Evolutionary conservation across 2,888 invertebrate genomes (phyloP), one percentile per base, ranked within the genome.

Genomic region (Fabriciana adippe): DNA sequence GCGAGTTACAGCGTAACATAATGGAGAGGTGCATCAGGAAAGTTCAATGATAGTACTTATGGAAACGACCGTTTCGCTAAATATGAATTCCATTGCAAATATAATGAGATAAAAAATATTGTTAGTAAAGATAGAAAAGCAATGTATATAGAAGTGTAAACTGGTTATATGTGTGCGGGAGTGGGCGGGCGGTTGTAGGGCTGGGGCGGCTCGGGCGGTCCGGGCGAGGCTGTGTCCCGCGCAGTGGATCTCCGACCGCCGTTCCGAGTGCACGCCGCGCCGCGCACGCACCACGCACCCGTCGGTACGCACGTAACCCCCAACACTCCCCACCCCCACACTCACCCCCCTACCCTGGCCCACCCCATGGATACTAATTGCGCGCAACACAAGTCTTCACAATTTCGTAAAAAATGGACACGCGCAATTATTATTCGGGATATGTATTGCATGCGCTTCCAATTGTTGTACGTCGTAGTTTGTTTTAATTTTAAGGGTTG

Each of bases 261-360:
- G 90, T 79, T 74, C 80, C 75, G 90, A 90, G 91, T 90, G 91
- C 90, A 90, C 92, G 90, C 82, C 86, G 87, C 83, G 85, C 81
- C 83, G 75, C 86, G 85, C 88, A 85, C 85, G 76, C 85, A 81
- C 79, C 79, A 81, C 84, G 82, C 84, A 85, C 88, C 88, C 89
- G 88, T 87, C 90, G 90, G 91, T 91, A 91, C 90, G 84, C 88
- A 88, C 84, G 85, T 85, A 80, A 70, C 69, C 74, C 69, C 65
- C 69, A 41, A 35, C 35, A 41, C 35, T 2, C 35, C 35, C 8
- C 3, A 41, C 64, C 69, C 26, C 69, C 53, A 18, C 57, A 73
- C 66, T 65, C 67, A 61, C 73, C 73, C 64, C 55, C 51, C 21
- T 55, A 72, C 59, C 53, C 73, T 16, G 68, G 61, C 73, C 68